Evolutionary conservation across 2,113 vertebrate genomes (phyloP), one percentile per base, ranked within the genome.

Genomic region (Forbesichthys papilliferus): DNA sequence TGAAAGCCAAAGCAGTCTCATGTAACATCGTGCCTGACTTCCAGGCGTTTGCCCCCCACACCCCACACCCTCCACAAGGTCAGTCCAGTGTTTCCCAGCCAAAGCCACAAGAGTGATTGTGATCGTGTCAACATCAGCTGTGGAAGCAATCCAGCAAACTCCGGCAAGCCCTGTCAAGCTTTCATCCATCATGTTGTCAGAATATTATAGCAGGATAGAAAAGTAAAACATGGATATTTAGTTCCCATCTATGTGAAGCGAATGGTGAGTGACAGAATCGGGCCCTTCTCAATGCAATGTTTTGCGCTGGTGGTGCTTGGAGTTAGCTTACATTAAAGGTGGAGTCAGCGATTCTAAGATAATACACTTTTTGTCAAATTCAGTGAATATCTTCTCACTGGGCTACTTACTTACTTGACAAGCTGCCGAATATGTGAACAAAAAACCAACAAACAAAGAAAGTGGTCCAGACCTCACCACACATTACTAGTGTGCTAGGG

Each of bases 81-180:
- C 60, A 78, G 36, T 72, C 79, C 59, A 66, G 71, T 57, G 58
- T 66, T 68, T 61, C 8, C 57, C 18, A 67, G 82, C 87, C 87
- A 88, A 89, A 84, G 61, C 86, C 70, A 20, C 75, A 47, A 68
- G 75, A 83, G 78, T 66, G 18, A 66, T 78, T 80, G 71, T 14
- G 49, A 74, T 80, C 76, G 58, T 85, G 83, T 89, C 84, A 84
- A 83, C 78, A 81, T 73, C 67, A 70, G 83, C 78, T 73, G 9
- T 73, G 79, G 82, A 71, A 0, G 18, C 0, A 3, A 52, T 83
- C 86, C 82, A 85, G 64, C 16, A 42, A 27, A 48, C 16, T 2
- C 27, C 2, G 27, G 72, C 64, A 42, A 66, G 53, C 57, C 42
- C 63, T 73, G 78, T 81, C 67, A 48, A 70, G 56, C 70, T 80